phyloP scores from a whole-genome alignment of 1,140 invertebrate genomes.

The Papilio aristodemus region DNA sequence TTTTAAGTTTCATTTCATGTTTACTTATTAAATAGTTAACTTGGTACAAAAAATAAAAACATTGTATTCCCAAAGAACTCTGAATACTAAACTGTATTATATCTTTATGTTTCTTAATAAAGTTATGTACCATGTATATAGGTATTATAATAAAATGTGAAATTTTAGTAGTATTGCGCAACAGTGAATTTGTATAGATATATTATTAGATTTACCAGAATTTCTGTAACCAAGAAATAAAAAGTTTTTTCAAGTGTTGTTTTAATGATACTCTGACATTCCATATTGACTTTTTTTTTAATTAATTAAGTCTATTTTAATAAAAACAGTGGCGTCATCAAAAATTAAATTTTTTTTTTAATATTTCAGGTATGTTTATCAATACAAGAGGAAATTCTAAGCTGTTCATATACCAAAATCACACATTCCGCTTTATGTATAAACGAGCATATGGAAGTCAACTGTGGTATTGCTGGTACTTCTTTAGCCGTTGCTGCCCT shows the following conservation, averaged over 20 bases:
- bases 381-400: slow-evolving; percentile 77
- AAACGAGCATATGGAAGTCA: slow-evolving; percentile 76
- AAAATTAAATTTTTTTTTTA: slow-evolving; percentile 41
- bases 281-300: too few species aligned
- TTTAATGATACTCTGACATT: background rate
- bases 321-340: slow-evolving; percentile 26
- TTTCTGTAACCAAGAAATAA: background rate
- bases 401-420: slow-evolving; percentile 75
- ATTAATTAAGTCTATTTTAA: too few species aligned
- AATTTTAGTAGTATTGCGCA: too few species aligned
- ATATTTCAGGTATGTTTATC: slow-evolving; percentile 75
- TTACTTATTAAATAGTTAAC: background rate
- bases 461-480: slow-evolving; percentile 77
- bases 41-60: background rate
- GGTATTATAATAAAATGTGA: too few species aligned
- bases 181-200: background rate
- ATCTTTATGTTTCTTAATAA: too few species aligned
- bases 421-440: slow-evolving; percentile 77
- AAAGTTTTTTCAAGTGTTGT: slow-evolving; percentile 21
- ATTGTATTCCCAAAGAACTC: background rate
- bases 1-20: background rate
- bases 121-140: too few species aligned
- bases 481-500: slow-evolving; percentile 74
- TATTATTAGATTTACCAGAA: background rate
- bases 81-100: background rate